Conservation (phyloP, 2,113 vertebrate species). For the Cyphomyrus discorhynchus region DNA sequence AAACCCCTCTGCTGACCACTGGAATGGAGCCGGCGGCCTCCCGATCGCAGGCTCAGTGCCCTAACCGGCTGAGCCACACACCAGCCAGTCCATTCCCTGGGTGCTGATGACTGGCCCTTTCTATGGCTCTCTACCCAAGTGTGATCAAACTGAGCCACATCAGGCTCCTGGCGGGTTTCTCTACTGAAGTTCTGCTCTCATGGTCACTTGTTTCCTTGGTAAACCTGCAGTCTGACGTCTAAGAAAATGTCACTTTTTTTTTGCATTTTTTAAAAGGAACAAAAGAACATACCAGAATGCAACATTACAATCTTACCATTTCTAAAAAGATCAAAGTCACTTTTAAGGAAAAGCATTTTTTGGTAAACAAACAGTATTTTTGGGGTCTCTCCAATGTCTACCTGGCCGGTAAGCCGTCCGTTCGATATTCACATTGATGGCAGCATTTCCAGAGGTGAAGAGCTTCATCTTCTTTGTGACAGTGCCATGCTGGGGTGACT, state of each 20-base stretch:
- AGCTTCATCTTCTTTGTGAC: conserved; percentile 46
- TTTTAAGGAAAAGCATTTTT: neutral
- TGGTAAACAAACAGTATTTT: neutral
- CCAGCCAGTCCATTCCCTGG: neutral
- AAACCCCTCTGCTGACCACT: too few relatives aligned
- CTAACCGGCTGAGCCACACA: too few relatives aligned
- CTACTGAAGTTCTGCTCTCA: neutral
- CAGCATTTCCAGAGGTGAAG: conserved; percentile 50
- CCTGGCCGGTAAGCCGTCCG: conserved; percentile 45
- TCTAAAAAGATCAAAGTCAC: neutral
- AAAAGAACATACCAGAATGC: neutral
- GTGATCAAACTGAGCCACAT: too few relatives aligned
- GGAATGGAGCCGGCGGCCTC: too few relatives aligned
- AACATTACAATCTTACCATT: neutral
- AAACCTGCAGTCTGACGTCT: too few relatives aligned
- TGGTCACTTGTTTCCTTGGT: neutral
- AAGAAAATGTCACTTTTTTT: too few relatives aligned
- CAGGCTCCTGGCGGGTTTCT: neutral
- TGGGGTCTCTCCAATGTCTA: conserved; percentile 23
- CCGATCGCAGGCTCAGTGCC: too few relatives aligned
- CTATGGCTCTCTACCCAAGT: too few relatives aligned
- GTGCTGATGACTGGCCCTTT: neutral
- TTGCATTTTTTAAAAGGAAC: too few relatives aligned
- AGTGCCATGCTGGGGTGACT: conserved; percentile 41
- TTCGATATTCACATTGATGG: conserved; percentile 45